A percentile compares a stretch with the other conserved stretches of the same genome.
Conservation (phyloP, 1,140 invertebrate species). For the Cotesia typhae region DNA sequence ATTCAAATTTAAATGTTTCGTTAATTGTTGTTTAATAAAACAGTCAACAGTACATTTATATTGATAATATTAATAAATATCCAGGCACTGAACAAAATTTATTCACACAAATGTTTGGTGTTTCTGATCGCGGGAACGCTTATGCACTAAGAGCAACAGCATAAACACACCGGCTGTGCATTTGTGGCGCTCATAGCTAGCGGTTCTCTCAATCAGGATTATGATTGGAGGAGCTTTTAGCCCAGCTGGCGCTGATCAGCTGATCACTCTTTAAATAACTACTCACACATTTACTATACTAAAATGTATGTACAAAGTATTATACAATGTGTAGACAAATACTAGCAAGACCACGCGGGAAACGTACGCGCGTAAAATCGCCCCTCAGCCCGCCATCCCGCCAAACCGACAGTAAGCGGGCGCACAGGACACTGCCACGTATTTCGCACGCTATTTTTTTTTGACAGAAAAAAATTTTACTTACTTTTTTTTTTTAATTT, state of each 20-base stretch:
- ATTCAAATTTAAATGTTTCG: no score
- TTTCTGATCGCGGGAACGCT: slow-evolving; percentile 49
- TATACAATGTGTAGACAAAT: slow-evolving; percentile 5
- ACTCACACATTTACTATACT: slow-evolving; percentile 24
- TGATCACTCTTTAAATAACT: slow-evolving; percentile 48
- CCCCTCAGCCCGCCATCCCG: slow-evolving; percentile 40
- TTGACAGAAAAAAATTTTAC: background rate
- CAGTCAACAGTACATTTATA: no score
- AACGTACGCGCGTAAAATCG: slow-evolving; percentile 54
- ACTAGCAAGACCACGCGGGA: slow-evolving; percentile 50
- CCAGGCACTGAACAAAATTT: no score
- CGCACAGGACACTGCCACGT: slow-evolving; percentile 38
- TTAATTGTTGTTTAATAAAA: no score
- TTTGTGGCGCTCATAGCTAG: slow-evolving; percentile 40
- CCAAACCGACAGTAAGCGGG: slow-evolving; percentile 7
- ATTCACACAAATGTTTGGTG: slow-evolving; percentile 23
- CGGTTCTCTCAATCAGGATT: background rate
- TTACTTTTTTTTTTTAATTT: background rate
- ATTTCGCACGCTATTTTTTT: slow-evolving; percentile 27
- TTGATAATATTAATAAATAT: no score
- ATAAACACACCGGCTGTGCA: slow-evolving; percentile 41
- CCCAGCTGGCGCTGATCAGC: slow-evolving; percentile 63
- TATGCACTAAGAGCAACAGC: slow-evolving; percentile 31
- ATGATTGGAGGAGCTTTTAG: slow-evolving; percentile 47
- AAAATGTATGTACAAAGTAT: slow-evolving; percentile 21